Evolutionary conservation across 2,113 vertebrate genomes (phyloP).

Genomic region (Taxidea taxus): DNA sequence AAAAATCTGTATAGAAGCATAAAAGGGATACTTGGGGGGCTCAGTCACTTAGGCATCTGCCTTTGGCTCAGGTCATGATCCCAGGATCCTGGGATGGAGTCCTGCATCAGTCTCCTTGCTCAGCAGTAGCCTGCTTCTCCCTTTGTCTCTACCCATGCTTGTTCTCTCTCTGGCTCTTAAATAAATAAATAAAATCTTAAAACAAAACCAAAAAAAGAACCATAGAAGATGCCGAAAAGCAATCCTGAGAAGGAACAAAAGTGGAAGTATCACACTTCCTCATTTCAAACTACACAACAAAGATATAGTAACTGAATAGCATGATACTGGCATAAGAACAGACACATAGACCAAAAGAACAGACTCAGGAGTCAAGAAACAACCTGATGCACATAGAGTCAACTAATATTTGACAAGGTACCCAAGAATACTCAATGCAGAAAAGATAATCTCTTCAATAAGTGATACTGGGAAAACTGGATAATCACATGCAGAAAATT

Average conservation of each 20-base stretch:
- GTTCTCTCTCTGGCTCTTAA: too few relatives aligned
- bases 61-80: too few relatives aligned
- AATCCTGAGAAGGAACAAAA: background rate
- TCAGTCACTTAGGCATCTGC: too few relatives aligned
- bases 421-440: background rate
- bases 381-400: background rate
- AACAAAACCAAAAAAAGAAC: background rate
- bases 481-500: background rate
- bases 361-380: background rate
- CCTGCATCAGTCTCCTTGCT: too few relatives aligned
- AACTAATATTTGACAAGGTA: background rate
- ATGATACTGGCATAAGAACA: background rate
- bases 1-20: background rate
- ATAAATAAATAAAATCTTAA: too few relatives aligned
- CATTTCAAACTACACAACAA: background rate
- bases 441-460: background rate
- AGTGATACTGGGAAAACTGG: background rate
- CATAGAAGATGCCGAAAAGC: background rate
- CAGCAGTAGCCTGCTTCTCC: too few relatives aligned
- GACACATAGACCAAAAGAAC: background rate
- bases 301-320: background rate
- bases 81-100: too few relatives aligned
- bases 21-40: background rate
- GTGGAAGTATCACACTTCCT: background rate
- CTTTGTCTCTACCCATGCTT: too few relatives aligned